Evolutionary conservation across 1,140 invertebrate genomes (phyloP), one percentile per base, ranked within the genome.

Genomic region (Aphelinus certus): DNA sequence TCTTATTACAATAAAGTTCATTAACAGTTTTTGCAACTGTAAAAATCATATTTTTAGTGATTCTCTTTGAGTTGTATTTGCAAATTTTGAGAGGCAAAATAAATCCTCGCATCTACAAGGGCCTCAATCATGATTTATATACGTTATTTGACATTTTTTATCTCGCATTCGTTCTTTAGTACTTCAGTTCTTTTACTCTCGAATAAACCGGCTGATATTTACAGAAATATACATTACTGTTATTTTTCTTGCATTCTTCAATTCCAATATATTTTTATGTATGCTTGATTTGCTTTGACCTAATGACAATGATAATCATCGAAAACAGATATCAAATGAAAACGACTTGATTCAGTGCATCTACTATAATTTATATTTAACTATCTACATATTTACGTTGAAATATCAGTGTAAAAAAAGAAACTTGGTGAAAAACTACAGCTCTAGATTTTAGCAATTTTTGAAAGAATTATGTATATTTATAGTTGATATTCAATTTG

Each of bases 301-400:
- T 46, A 60, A 62, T 74, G 48, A 62, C 57, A 56, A 49, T 64
- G 66, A 68, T 7, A 69, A 57, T 48, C 48, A 53, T 55, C 64
- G 53, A 10, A 61, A 67, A 47, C 10, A 7, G 43, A 51, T 57
- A 68, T 57, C 10, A 48, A 64, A 2, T 48, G 49, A 69, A 58
- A 2, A 55, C 4, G 9, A 7, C 56, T 56, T 47, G 49, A 63
- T 53, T 26, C 53, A 7, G 64, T 66, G 57, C 61, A 63, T 63
- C 9, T 47, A 45, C 51, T 66, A 67, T 75, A 70, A 70, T 70
- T 75, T 75, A 75, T 75, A 26, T 70, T 70, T 75, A 70, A 58
- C 73, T 75, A 75, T 75, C 67, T 75, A 70, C 73, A 75, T 69
- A 75, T 70, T 75, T 75, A 69, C 53, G 61, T 64, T 64, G 60